Conservation (phyloP, 1,140 invertebrate genomes). For the Tachypleus tridentatus region DNA sequence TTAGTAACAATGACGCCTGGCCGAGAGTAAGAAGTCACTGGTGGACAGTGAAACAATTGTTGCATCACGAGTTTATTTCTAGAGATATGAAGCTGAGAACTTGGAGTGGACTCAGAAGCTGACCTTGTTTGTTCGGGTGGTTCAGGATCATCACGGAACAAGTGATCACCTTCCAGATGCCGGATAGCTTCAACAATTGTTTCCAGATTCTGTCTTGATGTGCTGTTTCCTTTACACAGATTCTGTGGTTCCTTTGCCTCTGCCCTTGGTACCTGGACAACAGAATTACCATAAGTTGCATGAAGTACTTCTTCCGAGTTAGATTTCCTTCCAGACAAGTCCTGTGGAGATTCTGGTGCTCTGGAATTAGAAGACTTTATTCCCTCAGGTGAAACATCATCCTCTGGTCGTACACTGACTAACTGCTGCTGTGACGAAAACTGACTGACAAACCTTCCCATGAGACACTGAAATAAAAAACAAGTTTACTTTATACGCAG, state of each 20-base stretch:
- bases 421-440: too few relatives aligned
- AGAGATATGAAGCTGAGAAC: neutral
- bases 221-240: slow-evolving; percentile 26
- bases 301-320: neutral
- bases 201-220: slow-evolving; percentile 84
- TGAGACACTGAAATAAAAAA: too few relatives aligned
- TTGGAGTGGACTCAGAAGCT: neutral
- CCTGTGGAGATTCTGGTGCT: neutral
- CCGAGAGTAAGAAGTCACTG: neutral
- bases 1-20: neutral
- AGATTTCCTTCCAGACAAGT: neutral
- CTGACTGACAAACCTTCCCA: too few relatives aligned
- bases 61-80: neutral
- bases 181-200: slow-evolving; percentile 96
- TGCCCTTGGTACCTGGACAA: neutral
- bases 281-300: neutral
- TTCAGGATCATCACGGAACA: slow-evolving; percentile 43
- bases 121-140: neutral
- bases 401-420: too few relatives aligned
- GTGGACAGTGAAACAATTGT: neutral
- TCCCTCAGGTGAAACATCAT: too few relatives aligned
- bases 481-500: too few relatives aligned
- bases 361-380: too few relatives aligned
- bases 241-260: neutral
- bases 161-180: slow-evolving; percentile 86